phyloP scores from a whole-genome alignment of 1,140 invertebrate genomes.

The Drosophila ironensis region DNA sequence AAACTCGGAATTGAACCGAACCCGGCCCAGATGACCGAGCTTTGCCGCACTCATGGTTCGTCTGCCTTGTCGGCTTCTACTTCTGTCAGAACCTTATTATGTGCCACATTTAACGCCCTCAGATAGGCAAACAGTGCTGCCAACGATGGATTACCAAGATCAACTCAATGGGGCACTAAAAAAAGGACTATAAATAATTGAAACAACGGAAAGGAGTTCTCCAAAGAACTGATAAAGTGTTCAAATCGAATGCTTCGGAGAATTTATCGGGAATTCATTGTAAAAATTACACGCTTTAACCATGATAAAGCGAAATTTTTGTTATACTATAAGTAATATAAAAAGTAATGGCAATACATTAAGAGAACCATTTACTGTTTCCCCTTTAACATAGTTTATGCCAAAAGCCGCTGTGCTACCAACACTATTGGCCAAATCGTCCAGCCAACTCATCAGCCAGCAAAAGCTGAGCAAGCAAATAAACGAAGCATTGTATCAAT shows the following conservation, averaged over 20 bases:
- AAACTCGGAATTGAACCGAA: slow-evolving; percentile 28
- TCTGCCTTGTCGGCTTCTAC: slow-evolving; percentile 5
- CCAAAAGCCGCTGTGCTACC: not conserved
- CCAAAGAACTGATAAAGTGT: not conserved
- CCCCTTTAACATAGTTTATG: too few species aligned
- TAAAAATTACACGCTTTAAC: too few species aligned
- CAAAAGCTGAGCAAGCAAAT: slow-evolving; percentile 32
- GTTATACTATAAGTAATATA: too few species aligned
- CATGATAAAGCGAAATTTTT: too few species aligned
- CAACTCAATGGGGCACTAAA: not conserved
- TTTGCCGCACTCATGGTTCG: not conserved
- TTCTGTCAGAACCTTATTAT: slow-evolving; percentile 67
- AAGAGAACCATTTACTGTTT: too few species aligned
- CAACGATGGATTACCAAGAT: not conserved
- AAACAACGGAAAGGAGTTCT: not conserved
- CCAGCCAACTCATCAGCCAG: not conserved
- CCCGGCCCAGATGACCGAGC: slow-evolving; percentile 3
- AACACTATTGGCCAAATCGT: not conserved
- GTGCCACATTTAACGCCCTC: slow-evolving; percentile 77
- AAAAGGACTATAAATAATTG: not conserved
- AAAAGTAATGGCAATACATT: too few species aligned
- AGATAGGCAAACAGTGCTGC: slow-evolving; percentile 35
- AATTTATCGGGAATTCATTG: too few species aligned
- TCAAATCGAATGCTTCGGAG: too few species aligned
- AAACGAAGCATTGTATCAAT: too few species aligned